phyloP scores from a whole-genome alignment of 2,113 vertebrate species.

The Myrmecobius fasciatus region DNA sequence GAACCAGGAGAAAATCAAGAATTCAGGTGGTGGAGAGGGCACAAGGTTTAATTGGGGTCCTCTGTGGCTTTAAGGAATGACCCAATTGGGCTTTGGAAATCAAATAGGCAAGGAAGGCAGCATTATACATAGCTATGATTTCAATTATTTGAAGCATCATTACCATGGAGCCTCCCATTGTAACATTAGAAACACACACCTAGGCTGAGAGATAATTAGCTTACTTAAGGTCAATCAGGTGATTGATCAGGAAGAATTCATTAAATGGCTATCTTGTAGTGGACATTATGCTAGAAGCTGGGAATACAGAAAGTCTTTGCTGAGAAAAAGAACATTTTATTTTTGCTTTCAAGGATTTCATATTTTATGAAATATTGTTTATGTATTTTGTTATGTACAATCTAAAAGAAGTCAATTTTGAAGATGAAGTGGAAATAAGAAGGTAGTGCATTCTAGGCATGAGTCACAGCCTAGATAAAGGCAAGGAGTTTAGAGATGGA shows the following conservation, averaged over 20 bases:
- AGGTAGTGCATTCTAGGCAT: not conserved
- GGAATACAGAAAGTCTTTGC: not conserved
- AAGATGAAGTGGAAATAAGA: not conserved
- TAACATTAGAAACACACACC: not conserved
- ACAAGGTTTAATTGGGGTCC: not conserved
- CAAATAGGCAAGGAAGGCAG: not conserved
- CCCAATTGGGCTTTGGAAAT: accelerated
- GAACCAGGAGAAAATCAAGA: not conserved
- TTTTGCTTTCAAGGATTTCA: not conserved
- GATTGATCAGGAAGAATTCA: not conserved
- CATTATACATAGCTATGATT: not conserved
- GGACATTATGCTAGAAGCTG: not conserved
- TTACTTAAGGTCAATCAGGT: not conserved
- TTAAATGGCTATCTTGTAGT: not conserved
- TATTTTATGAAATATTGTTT: not conserved
- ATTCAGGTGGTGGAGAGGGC: not conserved
- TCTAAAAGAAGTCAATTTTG: not conserved
- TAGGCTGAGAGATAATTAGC: not conserved
- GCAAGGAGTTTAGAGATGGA: not conserved
- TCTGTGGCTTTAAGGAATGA: not conserved
- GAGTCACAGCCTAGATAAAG: not conserved
- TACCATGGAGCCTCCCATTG: not conserved
- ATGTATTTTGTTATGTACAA: not conserved
- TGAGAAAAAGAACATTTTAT: not conserved
- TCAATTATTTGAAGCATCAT: not conserved